Percentiles rank a stretch among this genome's conserved stretches.
Evolutionary conservation across 1,140 invertebrate species (phyloP).

Genomic region (Drosophila kohkoa): DNA sequence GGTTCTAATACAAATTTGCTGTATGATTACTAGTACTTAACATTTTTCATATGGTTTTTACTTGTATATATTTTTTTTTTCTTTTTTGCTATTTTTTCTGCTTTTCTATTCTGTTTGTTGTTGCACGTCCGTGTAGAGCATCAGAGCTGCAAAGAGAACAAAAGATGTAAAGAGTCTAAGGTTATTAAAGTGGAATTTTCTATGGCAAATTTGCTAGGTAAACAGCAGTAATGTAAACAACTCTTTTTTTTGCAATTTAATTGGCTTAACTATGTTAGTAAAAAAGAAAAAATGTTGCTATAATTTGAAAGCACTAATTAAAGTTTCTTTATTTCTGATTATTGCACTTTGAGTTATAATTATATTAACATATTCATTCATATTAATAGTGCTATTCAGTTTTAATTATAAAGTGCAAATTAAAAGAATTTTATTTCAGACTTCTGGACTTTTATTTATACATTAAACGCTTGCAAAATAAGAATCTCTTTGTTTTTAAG

Average conservation of each 20-base stretch:
- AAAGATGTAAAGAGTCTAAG: neutral
- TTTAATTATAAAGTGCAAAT: too few relatives aligned
- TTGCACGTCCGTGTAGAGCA: conserved; percentile 60
- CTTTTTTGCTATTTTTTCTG: neutral
- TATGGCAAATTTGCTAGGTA: neutral
- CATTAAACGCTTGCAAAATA: too few relatives aligned
- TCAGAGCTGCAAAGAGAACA: conserved; percentile 41
- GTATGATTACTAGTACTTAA: conserved; percentile 41
- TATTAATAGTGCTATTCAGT: too few relatives aligned
- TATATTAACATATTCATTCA: too few relatives aligned
- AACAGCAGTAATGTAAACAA: neutral
- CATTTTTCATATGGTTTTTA: conserved; percentile 22
- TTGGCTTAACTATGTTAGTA: too few relatives aligned
- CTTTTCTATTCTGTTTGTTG: neutral
- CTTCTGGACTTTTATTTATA: too few relatives aligned
- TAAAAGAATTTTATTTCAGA: too few relatives aligned
- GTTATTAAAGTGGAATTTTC: neutral
- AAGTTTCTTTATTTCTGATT: too few relatives aligned
- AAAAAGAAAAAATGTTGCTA: too few relatives aligned
- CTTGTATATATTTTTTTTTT: conserved; percentile 24
- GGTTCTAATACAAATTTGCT: conserved; percentile 37
- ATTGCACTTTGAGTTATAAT: too few relatives aligned
- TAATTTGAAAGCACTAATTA: too few relatives aligned
- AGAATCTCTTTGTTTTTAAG: too few relatives aligned
- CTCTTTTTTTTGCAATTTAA: neutral